Evolutionary conservation across 2,888 invertebrate species (phyloP), one percentile per base, ranked within the genome.

Genomic region (Cheilosia grossa): DNA sequence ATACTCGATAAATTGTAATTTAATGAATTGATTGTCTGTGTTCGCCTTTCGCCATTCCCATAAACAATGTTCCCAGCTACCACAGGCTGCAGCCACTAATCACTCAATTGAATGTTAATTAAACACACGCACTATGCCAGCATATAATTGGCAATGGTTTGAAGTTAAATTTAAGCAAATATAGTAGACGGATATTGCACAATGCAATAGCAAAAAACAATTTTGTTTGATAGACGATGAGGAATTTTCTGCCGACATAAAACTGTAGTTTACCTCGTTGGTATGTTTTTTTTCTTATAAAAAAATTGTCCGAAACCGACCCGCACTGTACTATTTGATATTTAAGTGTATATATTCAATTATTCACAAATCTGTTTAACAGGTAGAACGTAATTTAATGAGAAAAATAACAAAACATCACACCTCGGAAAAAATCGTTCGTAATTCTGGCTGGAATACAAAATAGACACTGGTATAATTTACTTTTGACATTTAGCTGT

Each of bases 371-470:
- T 37, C 37, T 5, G 24, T 21, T 33, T n/a, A 30, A 17, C 33
- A 51, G 27, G n/a, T 54, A 51, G 21, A 67, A 33, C 58, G 66
- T 53, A 59, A 67, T 53, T 67, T 42, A 33, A 13, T 24, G 64
- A 19, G 13, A 33, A 59, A 75, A 75, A 67, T 27, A 75, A 75
- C 51, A 67, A 67, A 75, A 67, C 67, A 75, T 75, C 66, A 75
- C 66, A 59, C 53, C 17, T 59, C 59, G 56, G 24, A 44, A 58
- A 66, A 67, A 59, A 64, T 66, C 58, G 59, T 67, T 75, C 67
- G 75, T 53, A 61, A 33, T 70, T 58, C 53, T 27, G 37, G 49
- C 49, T 63, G 21, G 30, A 19, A 42, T 17, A 54, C 24, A 63
- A 61, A 56, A 58, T 15, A 49, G 6, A 42, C 44, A 66, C 51